Evolutionary conservation across 1,140 invertebrate genomes (phyloP), one percentile per base, ranked within the genome.

Genomic region (Drosophila arawakana): DNA sequence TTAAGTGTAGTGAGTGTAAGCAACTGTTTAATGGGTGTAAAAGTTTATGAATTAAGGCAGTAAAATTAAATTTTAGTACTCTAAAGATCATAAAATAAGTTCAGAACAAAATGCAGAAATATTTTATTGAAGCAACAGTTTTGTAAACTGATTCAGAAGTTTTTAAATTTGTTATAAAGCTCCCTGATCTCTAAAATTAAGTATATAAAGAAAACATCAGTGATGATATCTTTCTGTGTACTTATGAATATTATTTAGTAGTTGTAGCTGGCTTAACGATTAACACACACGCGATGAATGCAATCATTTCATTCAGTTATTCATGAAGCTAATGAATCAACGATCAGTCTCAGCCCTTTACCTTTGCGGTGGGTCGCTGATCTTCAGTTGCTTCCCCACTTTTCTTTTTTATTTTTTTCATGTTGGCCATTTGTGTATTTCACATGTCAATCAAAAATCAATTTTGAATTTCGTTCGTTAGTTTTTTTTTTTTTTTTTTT

Each of bases 371-470:
- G 71, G 65, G 70, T 73, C 21, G 37, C 21, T 34, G 52, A 67
- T 60, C 55, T 41, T 41, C 6, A 30, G 25, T 30, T 2, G 3
- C 25, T 30, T 30, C 6, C 6, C 25, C 25, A 30, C 25, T 30
- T 46, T 54, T 9, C 39, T 34, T 37, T 13, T 8, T n/a, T 13
- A 9, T 18, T 43, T 30, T 3, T 21, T 21, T 21, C 18, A 21
- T 21, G 18, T 15, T 59, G 82, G 80, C 76, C 73, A 82, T 82
- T 88, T 73, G 82, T 80, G 69, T 57, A 81, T 86, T 88, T 88
- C 84, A 88, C 84, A 88, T 88, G 84, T 88, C 84, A 88, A 88
- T 88, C 84, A 88, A 88, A 88, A 89, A 89, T 89, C 71, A 74
- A 74, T 77, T 80, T 62, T 61, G 72, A 67, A 62, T 65, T 61